Percentiles rank a stretch among this genome's conserved stretches.
Conservation (phyloP, 1,140 invertebrate species). For the Bombus picipes region DNA sequence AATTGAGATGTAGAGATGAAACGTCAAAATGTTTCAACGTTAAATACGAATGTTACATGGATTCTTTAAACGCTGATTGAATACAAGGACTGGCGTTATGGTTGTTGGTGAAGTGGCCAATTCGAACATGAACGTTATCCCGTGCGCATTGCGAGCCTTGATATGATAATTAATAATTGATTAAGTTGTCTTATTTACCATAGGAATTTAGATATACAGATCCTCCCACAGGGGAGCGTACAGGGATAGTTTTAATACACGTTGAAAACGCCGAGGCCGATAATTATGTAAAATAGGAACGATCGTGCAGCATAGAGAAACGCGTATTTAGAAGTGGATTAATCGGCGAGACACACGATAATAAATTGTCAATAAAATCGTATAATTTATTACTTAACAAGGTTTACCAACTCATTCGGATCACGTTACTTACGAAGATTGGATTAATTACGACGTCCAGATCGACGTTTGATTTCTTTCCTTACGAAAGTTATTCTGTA, state of each 20-base stretch:
- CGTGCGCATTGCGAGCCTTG: slow-evolving; percentile 37
- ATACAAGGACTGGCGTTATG: neutral
- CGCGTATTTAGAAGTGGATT: neutral
- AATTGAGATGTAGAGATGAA: neutral
- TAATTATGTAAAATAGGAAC: slow-evolving; percentile 44
- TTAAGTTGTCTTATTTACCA: slow-evolving; percentile 38
- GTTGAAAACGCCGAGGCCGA: slow-evolving; percentile 35
- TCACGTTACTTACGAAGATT: neutral
- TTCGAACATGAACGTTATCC: slow-evolving; percentile 4
- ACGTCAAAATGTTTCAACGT: too few species aligned
- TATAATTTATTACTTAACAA: neutral
- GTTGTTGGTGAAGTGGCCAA: neutral
- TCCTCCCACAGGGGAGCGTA: slow-evolving; percentile 44
- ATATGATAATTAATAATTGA: slow-evolving; percentile 63
- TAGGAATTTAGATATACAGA: slow-evolving; percentile 59
- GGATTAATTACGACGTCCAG: neutral
- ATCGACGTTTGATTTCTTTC: neutral
- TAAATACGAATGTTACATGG: neutral
- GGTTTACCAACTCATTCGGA: neutral
- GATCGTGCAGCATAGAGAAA: neutral
- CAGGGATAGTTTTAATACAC: slow-evolving; percentile 4
- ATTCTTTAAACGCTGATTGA: neutral
- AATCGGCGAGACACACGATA: neutral
- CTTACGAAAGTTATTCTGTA: neutral
- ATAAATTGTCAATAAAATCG: neutral